Percentiles rank a stretch among this genome's conserved stretches.
phyloP scores from a whole-genome alignment of 2,888 invertebrate species.

The Drosophila parthenogenetica region DNA sequence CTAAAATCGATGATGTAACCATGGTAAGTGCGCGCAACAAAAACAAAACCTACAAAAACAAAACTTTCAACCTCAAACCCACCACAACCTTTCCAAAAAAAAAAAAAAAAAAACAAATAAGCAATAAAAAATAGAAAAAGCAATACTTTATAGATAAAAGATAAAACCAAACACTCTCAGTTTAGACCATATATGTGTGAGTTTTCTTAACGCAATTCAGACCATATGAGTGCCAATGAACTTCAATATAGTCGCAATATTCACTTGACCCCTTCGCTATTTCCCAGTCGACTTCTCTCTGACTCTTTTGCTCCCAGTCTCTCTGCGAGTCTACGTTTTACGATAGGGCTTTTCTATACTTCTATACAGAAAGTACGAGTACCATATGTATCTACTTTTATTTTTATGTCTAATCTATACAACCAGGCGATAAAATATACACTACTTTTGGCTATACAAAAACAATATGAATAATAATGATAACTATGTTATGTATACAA shows the following conservation, averaged over 20 bases:
- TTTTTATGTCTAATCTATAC: slow-evolving; percentile 34
- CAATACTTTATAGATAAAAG: slow-evolving; percentile 16
- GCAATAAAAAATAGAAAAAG: not conserved
- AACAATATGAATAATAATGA: slow-evolving; percentile 40
- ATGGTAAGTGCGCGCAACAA: slow-evolving; percentile 92
- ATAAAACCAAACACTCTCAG: slow-evolving; percentile 21
- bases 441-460: slow-evolving; percentile 35
- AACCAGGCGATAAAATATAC: slow-evolving; percentile 36
- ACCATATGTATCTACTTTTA: slow-evolving; percentile 32
- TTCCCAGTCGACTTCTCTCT: slow-evolving; percentile 4
- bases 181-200: slow-evolving; percentile 25
- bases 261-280: slow-evolving; percentile 2
- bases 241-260: slow-evolving; percentile 19
- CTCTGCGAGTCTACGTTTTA: slow-evolving; percentile 10
- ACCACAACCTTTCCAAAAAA: slow-evolving; percentile 18
- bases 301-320: not conserved
- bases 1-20: slow-evolving; percentile 99
- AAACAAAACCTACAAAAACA: slow-evolving; percentile 23
- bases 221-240: slow-evolving; percentile 41
- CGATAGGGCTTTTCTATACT: slow-evolving; percentile 21
- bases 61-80: slow-evolving; percentile 7
- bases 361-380: not conserved
- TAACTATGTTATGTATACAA: slow-evolving; percentile 55
- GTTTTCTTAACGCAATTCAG: slow-evolving; percentile 22
- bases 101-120: slow-evolving; percentile 13